A percentile compares a stretch with the other conserved stretches of the same genome.
phyloP scores from a whole-genome alignment of 1,140 invertebrate genomes.

The Nephotettix cincticeps region DNA sequence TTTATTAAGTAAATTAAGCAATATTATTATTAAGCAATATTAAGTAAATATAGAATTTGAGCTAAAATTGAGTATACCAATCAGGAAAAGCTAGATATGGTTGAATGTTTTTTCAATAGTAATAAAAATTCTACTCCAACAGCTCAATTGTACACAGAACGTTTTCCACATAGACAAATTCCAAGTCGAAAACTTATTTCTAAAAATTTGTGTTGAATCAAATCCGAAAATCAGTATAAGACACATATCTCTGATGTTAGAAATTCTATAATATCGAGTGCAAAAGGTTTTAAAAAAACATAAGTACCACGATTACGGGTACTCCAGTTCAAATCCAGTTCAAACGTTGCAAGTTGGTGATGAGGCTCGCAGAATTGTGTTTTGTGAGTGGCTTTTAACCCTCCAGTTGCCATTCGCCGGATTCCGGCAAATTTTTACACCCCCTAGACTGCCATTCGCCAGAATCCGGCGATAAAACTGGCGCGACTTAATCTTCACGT shows the following conservation, averaged over 20 bases:
- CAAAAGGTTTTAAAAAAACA: slow-evolving; percentile 3
- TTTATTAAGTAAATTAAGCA: too few species aligned
- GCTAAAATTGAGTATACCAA: slow-evolving; percentile 19
- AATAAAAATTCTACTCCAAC: neutral
- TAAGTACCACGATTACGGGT: slow-evolving; percentile 14
- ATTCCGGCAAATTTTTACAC: too few species aligned
- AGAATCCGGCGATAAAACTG: too few species aligned
- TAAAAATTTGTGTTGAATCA: neutral
- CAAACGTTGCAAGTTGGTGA: slow-evolving; percentile 10
- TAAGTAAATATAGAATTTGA: too few species aligned
- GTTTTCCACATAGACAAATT: neutral
- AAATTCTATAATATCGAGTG: neutral
- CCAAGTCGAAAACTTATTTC: neutral
- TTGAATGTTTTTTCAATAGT: slow-evolving; percentile 15
- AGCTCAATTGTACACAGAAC: neutral
- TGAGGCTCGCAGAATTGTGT: neutral
- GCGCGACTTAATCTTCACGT: too few species aligned
- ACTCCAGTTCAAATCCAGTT: neutral
- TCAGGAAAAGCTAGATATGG: neutral
- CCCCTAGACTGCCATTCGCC: too few species aligned
- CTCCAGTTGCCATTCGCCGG: too few species aligned
- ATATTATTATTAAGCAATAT: too few species aligned
- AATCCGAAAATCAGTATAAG: neutral
- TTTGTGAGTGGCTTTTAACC: slow-evolving; percentile 13
- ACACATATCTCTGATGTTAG: neutral